phyloP scores from a whole-genome alignment of 2,888 invertebrate genomes.

The Pachydiplax longipennis region DNA sequence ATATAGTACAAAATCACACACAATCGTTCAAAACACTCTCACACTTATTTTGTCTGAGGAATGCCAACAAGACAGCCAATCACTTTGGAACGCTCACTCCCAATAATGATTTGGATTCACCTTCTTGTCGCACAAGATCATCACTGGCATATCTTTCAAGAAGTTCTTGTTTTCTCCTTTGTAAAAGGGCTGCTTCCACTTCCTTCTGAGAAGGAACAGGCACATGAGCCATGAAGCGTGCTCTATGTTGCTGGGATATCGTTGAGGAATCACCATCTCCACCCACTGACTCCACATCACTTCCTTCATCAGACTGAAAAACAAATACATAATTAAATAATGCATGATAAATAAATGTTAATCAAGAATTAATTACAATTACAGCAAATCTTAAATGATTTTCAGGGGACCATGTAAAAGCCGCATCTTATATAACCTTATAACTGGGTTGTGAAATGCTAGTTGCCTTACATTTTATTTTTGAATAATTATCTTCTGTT shows the following conservation, averaged over 20 bases:
- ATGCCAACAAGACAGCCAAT: background rate
- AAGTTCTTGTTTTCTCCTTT: conserved; percentile 90
- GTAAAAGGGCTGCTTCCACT: conserved; percentile 89
- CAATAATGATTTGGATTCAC: conserved; percentile 55
- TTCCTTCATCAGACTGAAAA: conserved; percentile 52
- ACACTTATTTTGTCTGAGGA: too few species aligned
- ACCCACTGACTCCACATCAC: conserved; percentile 55
- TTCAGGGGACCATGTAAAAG: too few species aligned
- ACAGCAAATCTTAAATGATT: too few species aligned
- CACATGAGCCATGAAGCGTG: conserved; percentile 81
- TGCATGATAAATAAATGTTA: background rate
- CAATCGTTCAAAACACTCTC: too few species aligned
- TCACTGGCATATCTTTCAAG: conserved; percentile 76
- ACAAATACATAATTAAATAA: conserved; percentile 32
- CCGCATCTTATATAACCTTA: too few species aligned
- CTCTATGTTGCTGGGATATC: conserved; percentile 56
- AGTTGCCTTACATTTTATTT: too few species aligned
- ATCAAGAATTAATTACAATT: background rate
- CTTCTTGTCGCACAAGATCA: conserved; percentile 57
- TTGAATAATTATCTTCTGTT: too few species aligned
- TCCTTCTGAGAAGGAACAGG: conserved; percentile 94
- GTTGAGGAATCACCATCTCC: conserved; percentile 57
- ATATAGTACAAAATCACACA: too few species aligned
- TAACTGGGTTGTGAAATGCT: too few species aligned
- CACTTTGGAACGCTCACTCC: background rate